phyloP scores from a whole-genome alignment of 2,797 vertebrate species.

The Mormyrus hasselquistii region DNA sequence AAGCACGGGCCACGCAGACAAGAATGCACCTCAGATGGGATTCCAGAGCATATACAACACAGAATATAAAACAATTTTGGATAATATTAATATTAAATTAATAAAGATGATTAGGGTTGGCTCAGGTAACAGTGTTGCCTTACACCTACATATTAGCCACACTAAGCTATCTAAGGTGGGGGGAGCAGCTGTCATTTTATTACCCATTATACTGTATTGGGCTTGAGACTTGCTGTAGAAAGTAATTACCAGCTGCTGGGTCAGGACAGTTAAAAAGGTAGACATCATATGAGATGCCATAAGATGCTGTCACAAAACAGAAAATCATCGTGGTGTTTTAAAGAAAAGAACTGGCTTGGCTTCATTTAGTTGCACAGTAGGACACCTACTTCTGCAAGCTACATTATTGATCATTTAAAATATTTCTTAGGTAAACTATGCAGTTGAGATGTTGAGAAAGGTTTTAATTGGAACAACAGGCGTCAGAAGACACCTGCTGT shows the following conservation, averaged over 20 bases:
- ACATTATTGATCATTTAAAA: background rate
- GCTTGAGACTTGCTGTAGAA: background rate
- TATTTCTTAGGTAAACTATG: background rate
- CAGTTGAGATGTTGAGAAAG: background rate
- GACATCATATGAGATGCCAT: background rate
- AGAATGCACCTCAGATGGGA: background rate
- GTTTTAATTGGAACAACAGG: background rate
- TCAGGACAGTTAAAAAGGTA: background rate
- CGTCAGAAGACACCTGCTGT: background rate
- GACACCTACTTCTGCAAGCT: background rate
- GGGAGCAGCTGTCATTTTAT: background rate
- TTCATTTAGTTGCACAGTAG: background rate
- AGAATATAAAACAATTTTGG: background rate
- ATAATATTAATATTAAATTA: background rate
- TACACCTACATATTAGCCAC: background rate
- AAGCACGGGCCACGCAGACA: background rate
- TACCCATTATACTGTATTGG: background rate
- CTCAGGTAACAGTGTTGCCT: background rate
- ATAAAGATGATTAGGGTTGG: background rate
- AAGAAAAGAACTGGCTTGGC: background rate
- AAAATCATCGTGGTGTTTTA: background rate
- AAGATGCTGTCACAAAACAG: background rate
- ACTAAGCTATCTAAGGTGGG: background rate
- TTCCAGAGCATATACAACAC: background rate
- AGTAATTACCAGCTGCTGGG: background rate